Evolutionary conservation across 2,888 invertebrate genomes (phyloP), one percentile per base, ranked within the genome.

Genomic region (Parnassius orleans): DNA sequence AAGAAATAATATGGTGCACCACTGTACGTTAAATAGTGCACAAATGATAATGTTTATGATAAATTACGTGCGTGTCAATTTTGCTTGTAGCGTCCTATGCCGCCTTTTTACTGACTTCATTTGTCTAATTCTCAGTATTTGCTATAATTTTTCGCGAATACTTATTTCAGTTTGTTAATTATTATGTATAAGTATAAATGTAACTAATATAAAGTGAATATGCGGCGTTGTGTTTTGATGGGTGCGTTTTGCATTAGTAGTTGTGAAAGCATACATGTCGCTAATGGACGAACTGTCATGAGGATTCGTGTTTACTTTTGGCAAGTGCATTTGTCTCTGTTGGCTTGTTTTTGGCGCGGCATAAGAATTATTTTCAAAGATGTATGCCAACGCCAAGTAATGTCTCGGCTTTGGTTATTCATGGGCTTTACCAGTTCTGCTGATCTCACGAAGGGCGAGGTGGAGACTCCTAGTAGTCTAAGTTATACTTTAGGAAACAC

Each of bases 301-400:
- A 87, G 81, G 77, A 81, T 75, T 73, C 69, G 77, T 90, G 90
- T 90, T 90, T 90, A 91, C 90, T 83, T 87, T 86, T 83, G 65
- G 80, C 81, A 77, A 80, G 81, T 83, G 80, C 69, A 84, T 83
- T 84, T 85, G 84, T 88, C 84, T 87, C 87, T 81, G 83, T 86
- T 79, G 74, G 78, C 81, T 86, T 83, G 81, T 83, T 81, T 80
- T 78, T 76, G 70, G 77, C 79, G 83, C 83, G 74, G 81, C 79
- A 76, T 77, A 74, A 66, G 72, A 70, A 72, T 74, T 71, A 67
- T 73, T 71, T 64, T 69, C 77, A 72, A 92, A 86, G 80, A 92
- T 92, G 92, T 88, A 92, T 92, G 92, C 92, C 92, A 71, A 92
- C 91, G 69, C 91, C 91, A 73, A 91, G 86, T 69, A 92, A 92